These are phyloP conservation scores for Scaptodrosophila latifasciaeformis DNA, from an alignment of 2,888 invertebrate genomes.

Conservation along the genomic window DNA sequence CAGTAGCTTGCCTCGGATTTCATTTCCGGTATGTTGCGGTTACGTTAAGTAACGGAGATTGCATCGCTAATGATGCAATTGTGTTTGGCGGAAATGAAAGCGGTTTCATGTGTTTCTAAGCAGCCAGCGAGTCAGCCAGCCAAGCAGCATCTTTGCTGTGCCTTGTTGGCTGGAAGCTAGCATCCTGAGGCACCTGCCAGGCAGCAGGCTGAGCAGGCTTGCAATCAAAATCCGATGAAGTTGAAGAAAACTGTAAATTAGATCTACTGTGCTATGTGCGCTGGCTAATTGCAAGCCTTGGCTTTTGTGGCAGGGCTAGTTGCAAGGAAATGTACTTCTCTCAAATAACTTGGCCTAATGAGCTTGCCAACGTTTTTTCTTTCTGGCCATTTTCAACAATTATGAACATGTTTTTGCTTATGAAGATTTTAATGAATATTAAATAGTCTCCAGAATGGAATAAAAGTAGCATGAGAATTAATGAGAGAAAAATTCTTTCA, in stretches of 20 bases:
- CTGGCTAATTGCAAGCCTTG: conserved; percentile 5
- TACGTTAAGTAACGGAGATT: conserved; percentile 68
- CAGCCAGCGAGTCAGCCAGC: conserved; percentile 7
- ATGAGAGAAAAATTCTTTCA: too few relatives aligned
- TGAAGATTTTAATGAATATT: too few relatives aligned
- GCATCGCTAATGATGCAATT: conserved; percentile 69
- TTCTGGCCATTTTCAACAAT: too few relatives aligned
- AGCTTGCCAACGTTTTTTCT: conserved; percentile 10
- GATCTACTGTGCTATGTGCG: conserved; percentile 20
- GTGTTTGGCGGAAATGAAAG: conserved; percentile 67
- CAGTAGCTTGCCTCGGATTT: conserved; percentile 59
- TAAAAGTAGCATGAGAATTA: too few relatives aligned
- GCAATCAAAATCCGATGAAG: conserved; percentile 26
- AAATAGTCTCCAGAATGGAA: too few relatives aligned
- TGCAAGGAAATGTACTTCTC: conserved; percentile 13
- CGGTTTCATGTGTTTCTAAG: conserved; percentile 62
- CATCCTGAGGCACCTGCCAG: conserved; percentile 13
- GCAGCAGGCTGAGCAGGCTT: not conserved
- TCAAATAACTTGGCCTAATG: conserved; percentile 21
- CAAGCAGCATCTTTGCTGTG: conserved; percentile 2
- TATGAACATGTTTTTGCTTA: too few relatives aligned
- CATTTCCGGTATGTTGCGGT: conserved; percentile 69
- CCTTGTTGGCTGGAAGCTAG: too few relatives aligned
- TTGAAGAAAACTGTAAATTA: conserved; percentile 31
- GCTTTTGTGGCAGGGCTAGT: not conserved